A percentile compares a stretch with the other conserved stretches of the same genome.
Evolutionary conservation across 1,140 invertebrate species (phyloP).

Genomic region (Potamilus streckersoni): DNA sequence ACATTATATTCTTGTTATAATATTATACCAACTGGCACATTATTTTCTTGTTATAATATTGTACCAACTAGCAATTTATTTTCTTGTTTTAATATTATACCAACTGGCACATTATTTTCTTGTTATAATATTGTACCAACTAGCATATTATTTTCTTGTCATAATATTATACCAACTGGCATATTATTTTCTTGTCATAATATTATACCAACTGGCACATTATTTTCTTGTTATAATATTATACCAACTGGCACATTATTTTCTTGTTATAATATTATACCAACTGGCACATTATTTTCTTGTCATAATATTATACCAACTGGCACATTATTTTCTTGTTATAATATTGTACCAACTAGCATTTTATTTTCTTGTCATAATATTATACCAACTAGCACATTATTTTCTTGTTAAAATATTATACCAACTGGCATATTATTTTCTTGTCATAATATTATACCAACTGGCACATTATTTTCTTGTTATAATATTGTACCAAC

Average conservation of each 20-base stretch:
- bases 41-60: too few relatives aligned
- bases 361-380: too few relatives aligned
- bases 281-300: background rate
- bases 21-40: background rate
- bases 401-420: background rate
- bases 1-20: too few relatives aligned
- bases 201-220: background rate
- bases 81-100: background rate
- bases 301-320: background rate
- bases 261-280: too few relatives aligned
- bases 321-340: background rate
- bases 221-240: background rate
- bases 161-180: too few relatives aligned
- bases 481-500: too few relatives aligned
- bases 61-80: background rate
- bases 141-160: too few relatives aligned
- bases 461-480: too few relatives aligned
- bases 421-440: background rate
- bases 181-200: background rate
- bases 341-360: background rate
- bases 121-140: background rate
- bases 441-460: background rate
- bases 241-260: too few relatives aligned
- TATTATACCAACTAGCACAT: background rate
- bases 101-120: background rate